Base-by-base conservation (phyloP, 2,888 invertebrate genomes). In the Caenorhabditis japonica region DNA sequence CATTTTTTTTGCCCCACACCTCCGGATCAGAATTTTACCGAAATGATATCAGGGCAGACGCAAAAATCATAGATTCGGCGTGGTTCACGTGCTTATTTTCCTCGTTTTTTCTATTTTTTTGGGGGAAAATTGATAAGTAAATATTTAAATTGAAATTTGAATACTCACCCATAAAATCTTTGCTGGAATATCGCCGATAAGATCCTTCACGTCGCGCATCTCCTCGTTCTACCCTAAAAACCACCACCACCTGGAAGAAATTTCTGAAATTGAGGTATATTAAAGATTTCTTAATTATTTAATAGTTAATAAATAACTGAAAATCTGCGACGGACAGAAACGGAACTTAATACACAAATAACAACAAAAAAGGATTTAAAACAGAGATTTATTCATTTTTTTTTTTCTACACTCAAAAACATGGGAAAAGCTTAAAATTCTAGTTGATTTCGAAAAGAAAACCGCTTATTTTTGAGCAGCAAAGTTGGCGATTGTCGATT, bases 401-500 rank as follows among this genome's bases (percentile, higher is more conserved):
- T 34, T 34, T 34, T 34, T 34, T 34, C 10, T 12, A 41, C 41
- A 41, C 41, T 12, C 7, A 44, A 44, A 21, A 44, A 12, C 44
- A 4, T 17, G 5, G 4, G 13, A 39, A 39, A 39, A 39, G 13
- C 15, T n/a, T 8, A 8, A 39, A 39, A 15, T 8, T 8, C 4
- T 17, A 4, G n/a, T 15, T n/a, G 13, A 8, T 39, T 39, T 15
- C 39, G 4, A n/a, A 15, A 13, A 39, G 13, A 4, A 39, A 39
- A n/a, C 17, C 39, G 13, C 8, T 47, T 53, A 64, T 55, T 64
- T 47, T 33, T 61, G 68, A 17, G 61, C 23, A 8, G 73, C 73
- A 34, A 73, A 38, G 19, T 66, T 39, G 27, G 73, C 46, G 51
- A 73, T 60, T 2, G 73, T 68, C n/a, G 73, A 73, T 49, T 71